phyloP scores from a whole-genome alignment of 2,888 invertebrate species.

The Harpagoxenus sublaevis region DNA sequence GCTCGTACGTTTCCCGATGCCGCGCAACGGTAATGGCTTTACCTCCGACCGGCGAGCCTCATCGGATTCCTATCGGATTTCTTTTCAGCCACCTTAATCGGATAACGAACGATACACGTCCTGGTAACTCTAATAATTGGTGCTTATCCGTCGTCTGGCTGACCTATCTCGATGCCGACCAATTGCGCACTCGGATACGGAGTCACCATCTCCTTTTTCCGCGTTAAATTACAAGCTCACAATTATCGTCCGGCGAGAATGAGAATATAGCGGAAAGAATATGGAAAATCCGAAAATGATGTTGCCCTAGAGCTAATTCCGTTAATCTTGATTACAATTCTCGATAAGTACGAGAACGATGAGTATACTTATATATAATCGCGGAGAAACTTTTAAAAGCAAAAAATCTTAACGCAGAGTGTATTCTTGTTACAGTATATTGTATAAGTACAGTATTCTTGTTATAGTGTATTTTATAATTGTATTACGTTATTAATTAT shows the following conservation, averaged over 20 bases:
- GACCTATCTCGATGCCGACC: constrained; percentile 57
- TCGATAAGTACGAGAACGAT: neutral
- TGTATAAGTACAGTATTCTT: neutral
- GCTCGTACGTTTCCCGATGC: constrained; percentile 59
- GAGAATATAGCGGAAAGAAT: constrained; percentile 10
- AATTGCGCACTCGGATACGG: constrained; percentile 61
- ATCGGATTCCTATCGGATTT: constrained; percentile 82
- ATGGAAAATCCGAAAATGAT: constrained; percentile 2
- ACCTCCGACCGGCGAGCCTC: constrained; percentile 66
- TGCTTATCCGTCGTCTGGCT: constrained; percentile 79
- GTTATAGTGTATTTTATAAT: neutral
- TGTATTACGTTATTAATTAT: neutral
- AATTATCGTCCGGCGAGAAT: constrained; percentile 22
- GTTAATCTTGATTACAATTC: constrained; percentile 24
- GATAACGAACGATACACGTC: constrained; percentile 81
- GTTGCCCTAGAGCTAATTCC: neutral
- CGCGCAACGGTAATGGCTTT: constrained; percentile 77
- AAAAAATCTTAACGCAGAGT: neutral
- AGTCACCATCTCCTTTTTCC: constrained; percentile 23
- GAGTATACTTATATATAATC: neutral
- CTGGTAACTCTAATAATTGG: constrained; percentile 83
- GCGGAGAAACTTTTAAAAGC: no score
- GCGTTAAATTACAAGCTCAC: constrained; percentile 28
- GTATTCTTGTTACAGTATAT: neutral
- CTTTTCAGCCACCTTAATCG: constrained; percentile 81